A percentile compares a stretch with the other conserved stretches of the same genome.
Evolutionary conservation across 2,797 vertebrate genomes (phyloP).

Genomic region (Sus cebifrons): DNA sequence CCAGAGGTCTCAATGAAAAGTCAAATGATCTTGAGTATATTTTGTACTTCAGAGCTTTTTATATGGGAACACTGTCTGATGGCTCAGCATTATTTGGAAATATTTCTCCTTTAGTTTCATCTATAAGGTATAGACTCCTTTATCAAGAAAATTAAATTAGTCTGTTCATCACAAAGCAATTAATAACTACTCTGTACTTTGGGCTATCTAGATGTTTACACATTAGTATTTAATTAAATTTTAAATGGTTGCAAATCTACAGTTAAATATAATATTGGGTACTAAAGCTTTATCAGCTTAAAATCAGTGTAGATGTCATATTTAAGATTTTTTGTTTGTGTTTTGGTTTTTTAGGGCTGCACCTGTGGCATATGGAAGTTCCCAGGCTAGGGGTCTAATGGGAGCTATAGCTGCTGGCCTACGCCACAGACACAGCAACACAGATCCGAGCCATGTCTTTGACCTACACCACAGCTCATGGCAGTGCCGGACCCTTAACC

Average conservation of each 20-base stretch:
- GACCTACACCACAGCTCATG: too few species aligned
- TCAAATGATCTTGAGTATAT: slow-evolving; percentile 24
- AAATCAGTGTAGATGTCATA: slow-evolving; percentile 33
- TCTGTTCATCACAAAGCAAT: background rate
- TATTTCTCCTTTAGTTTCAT: slow-evolving; percentile 40
- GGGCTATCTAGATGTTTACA: background rate
- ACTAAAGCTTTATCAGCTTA: slow-evolving; percentile 42
- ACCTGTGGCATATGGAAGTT: too few species aligned
- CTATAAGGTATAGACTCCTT: background rate
- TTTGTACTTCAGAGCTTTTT: slow-evolving; percentile 7
- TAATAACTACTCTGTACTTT: background rate
- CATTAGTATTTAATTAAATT: slow-evolving; percentile 52
- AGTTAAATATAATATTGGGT: slow-evolving; percentile 12
- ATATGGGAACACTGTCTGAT: background rate
- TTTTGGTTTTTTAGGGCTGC: too few species aligned
- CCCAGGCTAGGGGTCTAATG: too few species aligned
- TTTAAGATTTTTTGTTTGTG: slow-evolving; percentile 19
- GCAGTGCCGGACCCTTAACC: too few species aligned
- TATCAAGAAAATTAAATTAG: slow-evolving; percentile 14
- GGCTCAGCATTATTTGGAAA: background rate
- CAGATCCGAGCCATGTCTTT: too few species aligned
- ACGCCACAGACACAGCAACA: too few species aligned
- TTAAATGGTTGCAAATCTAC: background rate
- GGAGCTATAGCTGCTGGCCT: too few species aligned
- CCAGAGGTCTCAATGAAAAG: background rate